phyloP scores from a whole-genome alignment of 2,797 vertebrate species.

The Anableps anableps region DNA sequence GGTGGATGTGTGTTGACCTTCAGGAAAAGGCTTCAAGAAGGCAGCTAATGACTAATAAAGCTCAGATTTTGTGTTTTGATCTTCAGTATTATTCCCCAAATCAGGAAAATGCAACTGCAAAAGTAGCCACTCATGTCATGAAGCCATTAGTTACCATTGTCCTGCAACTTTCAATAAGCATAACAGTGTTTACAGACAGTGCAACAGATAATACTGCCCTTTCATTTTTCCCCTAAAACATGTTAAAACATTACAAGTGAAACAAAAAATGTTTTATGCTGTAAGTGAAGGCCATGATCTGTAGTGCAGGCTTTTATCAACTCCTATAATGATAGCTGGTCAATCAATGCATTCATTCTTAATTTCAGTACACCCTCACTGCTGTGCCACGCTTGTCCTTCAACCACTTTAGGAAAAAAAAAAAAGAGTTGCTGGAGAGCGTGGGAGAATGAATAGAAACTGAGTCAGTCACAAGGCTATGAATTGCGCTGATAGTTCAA shows the following conservation, averaged over 20 bases:
- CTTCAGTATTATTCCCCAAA: neutral
- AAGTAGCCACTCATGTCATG: neutral
- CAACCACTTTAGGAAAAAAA: constrained; percentile 37
- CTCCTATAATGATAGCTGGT: constrained; percentile 26
- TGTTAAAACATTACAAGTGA: neutral
- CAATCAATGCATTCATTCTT: constrained; percentile 59
- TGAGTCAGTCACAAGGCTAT: constrained; percentile 71
- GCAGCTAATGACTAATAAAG: too few species aligned
- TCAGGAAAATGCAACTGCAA: neutral
- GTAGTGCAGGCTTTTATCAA: constrained; percentile 16
- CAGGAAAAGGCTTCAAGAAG: too few species aligned
- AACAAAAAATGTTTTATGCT: constrained; percentile 6
- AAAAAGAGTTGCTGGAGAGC: constrained; percentile 53
- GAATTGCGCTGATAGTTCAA: constrained; percentile 74
- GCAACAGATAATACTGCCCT: neutral
- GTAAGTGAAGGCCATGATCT: constrained; percentile 3
- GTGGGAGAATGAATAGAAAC: constrained; percentile 74
- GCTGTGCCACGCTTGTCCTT: constrained; percentile 54
- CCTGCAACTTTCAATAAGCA: neutral
- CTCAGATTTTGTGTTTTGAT: neutral
- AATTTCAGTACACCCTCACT: constrained; percentile 22
- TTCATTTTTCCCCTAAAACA: neutral
- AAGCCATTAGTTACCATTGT: neutral
- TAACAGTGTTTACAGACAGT: too few species aligned
- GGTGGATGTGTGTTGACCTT: too few species aligned